Base-by-base conservation (phyloP, 2,888 invertebrate species). In the Fragum whitleyi region DNA sequence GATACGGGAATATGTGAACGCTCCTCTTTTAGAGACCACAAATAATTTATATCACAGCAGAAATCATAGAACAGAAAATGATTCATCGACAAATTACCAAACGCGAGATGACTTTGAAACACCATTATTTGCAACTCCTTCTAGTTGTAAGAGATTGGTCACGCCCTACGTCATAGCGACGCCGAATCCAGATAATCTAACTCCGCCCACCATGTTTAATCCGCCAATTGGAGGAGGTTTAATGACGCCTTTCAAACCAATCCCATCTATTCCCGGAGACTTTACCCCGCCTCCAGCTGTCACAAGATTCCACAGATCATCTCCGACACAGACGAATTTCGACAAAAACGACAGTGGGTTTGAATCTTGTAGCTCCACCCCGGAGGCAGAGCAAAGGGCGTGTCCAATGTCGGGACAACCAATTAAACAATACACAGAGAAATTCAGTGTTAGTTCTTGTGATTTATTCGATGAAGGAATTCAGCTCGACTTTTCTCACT, bases 331-430 rank as follows among this genome's bases (percentile, higher is more conserved):
- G 6, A 23, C 57, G 5, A 23, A 2, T 11, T 32, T 5, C 14
- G 61, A 61, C 19, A 32, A 19, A 19, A 69, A 47, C 26, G 87
- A 87, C 73, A 87, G 87, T 75, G 87, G 86, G 28, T 79, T 79
- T 53, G 87, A 81, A 55, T 83, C 85, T 2, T 75, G 75, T 3
- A 83, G 79, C 26, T 81, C 81, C 1, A 86, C 83, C 14, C 80
- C 86, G 9, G 75, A 75, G 51, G 14, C 26, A 3, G 53, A 69
- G 6, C 23, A 19, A 36, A 32, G 51, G n/a, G 21, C 65, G 21
- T 74, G 67, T 26, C 26, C 65, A 26, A 23, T 74, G 65, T 14
- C 23, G 21, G n/a, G 23, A 1, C 65, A 65, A 39, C 39, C 21
- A 21, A 36, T n/a, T 7, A 42, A n/a, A 9, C 2, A 57, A 11